These are phyloP conservation scores for Tenthredo distinguenda DNA, from an alignment of 2,888 invertebrate species.

Conservation along the genomic window DNA sequence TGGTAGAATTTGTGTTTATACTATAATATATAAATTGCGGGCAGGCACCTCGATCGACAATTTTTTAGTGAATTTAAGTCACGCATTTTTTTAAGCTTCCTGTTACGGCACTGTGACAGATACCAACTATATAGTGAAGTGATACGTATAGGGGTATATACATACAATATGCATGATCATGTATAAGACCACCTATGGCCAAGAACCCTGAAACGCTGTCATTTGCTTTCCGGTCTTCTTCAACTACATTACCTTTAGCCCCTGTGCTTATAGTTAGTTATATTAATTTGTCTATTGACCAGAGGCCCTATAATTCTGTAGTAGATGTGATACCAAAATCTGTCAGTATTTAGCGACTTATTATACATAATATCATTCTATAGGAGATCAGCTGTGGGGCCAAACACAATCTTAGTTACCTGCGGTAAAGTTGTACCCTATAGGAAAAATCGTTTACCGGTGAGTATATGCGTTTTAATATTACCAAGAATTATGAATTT, in stretches of 20 bases:
- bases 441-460: not conserved
- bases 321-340: not conserved
- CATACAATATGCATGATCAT: slow-evolving; percentile 55
- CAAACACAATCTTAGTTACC: not conserved
- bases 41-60: not conserved
- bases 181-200: slow-evolving; percentile 57
- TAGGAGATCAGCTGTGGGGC: not conserved
- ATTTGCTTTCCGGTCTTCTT: slow-evolving; percentile 65
- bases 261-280: not conserved
- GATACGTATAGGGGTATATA: slow-evolving; percentile 27
- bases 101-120: slow-evolving; percentile 32
- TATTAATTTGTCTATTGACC: not conserved
- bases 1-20: no score
- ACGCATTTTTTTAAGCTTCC: not conserved
- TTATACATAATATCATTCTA: not conserved
- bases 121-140: slow-evolving; percentile 38
- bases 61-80: not conserved
- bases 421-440: not conserved
- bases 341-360: not conserved
- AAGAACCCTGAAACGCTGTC: slow-evolving; percentile 61
- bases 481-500: not conserved
- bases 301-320: not conserved
- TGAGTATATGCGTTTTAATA: not conserved
- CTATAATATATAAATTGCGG: not conserved
- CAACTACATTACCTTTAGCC: slow-evolving; percentile 28